A percentile compares a stretch with the other conserved stretches of the same genome.
These are phyloP conservation scores for Troilus luridus DNA, from an alignment of 2,888 invertebrate genomes.

Conservation along the genomic window DNA sequence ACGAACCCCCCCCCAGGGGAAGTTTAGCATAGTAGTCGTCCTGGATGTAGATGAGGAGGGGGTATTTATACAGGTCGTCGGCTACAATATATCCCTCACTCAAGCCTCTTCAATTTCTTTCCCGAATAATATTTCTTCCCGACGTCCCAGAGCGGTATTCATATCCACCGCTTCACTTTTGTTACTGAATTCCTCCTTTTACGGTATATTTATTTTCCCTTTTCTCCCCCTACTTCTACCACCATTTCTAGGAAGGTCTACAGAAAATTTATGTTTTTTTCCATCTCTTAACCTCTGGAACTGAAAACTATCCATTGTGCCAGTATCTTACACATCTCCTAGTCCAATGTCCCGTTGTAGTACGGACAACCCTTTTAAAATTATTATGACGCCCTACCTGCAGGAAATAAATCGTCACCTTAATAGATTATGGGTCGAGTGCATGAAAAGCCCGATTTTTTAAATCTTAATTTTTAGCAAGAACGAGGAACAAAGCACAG, in stretches of 20 bases:
- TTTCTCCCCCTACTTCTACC: not conserved
- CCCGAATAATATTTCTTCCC: constrained; percentile 45
- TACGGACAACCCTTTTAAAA: not conserved
- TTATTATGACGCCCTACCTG: not conserved
- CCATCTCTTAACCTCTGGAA: not conserved
- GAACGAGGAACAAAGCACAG: no score
- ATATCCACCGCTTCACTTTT: constrained; percentile 23
- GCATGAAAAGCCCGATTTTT: no score
- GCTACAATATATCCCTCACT: not conserved
- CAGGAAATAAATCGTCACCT: no score
- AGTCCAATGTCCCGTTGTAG: not conserved
- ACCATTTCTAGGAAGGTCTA: not conserved
- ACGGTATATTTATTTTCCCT: not conserved
- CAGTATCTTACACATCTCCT: not conserved
- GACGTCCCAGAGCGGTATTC: constrained; percentile 35
- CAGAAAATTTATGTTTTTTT: constrained; percentile 5
- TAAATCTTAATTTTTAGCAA: no score
- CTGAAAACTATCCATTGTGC: constrained; percentile 43
- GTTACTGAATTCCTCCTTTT: constrained; percentile 47
- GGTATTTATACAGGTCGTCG: constrained; percentile 11
- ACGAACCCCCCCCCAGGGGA: not conserved
- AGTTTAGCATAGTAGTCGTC: constrained; percentile 13
- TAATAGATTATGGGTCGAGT: no score
- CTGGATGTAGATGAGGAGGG: not conserved
- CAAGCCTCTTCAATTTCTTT: constrained; percentile 22